Conservation (phyloP, 2,888 invertebrate genomes). For the Troides oblongomaculatus region DNA sequence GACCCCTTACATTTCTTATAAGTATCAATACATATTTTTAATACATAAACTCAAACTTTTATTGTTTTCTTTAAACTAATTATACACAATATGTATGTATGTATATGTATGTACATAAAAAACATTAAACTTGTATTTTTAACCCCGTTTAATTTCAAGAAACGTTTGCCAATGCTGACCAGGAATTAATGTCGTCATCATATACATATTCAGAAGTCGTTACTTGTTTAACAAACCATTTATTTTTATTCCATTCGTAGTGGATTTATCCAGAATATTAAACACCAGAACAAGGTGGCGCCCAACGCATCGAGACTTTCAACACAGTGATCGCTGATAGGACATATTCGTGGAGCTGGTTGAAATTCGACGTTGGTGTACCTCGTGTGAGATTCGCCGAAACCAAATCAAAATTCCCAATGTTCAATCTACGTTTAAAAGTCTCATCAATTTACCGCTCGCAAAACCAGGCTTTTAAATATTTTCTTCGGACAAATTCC, state of each 20-base stretch:
- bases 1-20: too few relatives aligned
- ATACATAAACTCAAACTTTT: too few relatives aligned
- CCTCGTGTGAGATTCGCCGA: neutral
- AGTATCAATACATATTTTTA: too few relatives aligned
- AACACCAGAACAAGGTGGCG: neutral
- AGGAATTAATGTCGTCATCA: neutral
- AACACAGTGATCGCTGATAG: slow-evolving; percentile 8
- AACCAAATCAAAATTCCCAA: slow-evolving; percentile 1
- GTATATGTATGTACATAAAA: too few relatives aligned
- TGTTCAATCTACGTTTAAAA: neutral
- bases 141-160: too few relatives aligned
- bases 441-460: neutral
- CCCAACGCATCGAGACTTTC: neutral
- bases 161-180: neutral
- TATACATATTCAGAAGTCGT: neutral
- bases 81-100: too few relatives aligned
- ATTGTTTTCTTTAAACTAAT: too few relatives aligned
- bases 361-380: slow-evolving; percentile 11
- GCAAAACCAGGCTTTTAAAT: neutral
- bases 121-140: too few relatives aligned
- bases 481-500: neutral
- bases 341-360: slow-evolving; percentile 3
- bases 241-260: neutral
- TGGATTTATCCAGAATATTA: slow-evolving; percentile 3
- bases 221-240: neutral